Percentiles rank a stretch among this genome's conserved stretches.
Evolutionary conservation across 2,888 invertebrate genomes (phyloP).

Genomic region (Dastarcus helophoroides): DNA sequence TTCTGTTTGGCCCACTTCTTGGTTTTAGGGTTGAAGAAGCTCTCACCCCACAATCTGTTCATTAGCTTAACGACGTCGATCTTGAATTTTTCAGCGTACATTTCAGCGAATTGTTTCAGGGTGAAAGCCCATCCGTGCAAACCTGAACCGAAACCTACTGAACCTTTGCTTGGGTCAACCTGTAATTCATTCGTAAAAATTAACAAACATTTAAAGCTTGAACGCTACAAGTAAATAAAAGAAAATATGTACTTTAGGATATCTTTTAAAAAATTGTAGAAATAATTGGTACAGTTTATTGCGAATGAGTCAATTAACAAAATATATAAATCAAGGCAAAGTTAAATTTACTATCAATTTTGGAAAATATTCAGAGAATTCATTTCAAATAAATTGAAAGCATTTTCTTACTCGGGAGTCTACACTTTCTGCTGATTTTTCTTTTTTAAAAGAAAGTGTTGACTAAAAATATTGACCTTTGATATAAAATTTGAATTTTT

Average conservation of each 20-base stretch:
- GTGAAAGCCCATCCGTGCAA: slow-evolving; percentile 99
- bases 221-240: slow-evolving; percentile 3
- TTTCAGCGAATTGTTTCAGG: slow-evolving; percentile 97
- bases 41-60: slow-evolving; percentile 97
- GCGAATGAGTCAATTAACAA: background rate
- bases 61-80: slow-evolving; percentile 94
- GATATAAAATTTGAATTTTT: too few relatives aligned
- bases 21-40: slow-evolving; percentile 93
- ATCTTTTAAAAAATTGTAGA: background rate
- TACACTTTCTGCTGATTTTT: too few relatives aligned
- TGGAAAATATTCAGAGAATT: too few relatives aligned
- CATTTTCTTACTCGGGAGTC: too few relatives aligned
- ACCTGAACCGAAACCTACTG: slow-evolving; percentile 98
- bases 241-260: slow-evolving; percentile 3
- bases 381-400: too few relatives aligned
- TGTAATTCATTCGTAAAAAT: slow-evolving; percentile 23
- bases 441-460: too few relatives aligned
- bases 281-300: background rate
- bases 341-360: background rate
- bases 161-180: slow-evolving; percentile 95
- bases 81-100: slow-evolving; percentile 99
- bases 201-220: background rate
- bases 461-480: too few relatives aligned
- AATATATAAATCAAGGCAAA: background rate
- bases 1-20: slow-evolving; percentile 97